Evolutionary conservation across 2,113 vertebrate species (phyloP).

Genomic region (Calyptomena viridis): DNA sequence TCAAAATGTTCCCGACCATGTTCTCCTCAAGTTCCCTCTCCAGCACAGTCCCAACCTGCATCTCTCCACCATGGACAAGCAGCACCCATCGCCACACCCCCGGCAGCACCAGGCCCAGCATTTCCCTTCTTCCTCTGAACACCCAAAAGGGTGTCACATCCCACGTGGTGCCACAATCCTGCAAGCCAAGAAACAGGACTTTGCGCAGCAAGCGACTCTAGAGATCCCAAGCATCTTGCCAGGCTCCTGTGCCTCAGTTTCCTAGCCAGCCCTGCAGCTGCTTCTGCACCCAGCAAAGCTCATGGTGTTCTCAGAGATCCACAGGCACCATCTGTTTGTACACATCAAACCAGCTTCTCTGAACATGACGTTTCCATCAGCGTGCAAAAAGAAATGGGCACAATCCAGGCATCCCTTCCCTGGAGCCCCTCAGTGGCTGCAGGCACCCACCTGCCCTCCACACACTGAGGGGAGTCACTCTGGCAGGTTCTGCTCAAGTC

Average conservation of each 20-base stretch:
- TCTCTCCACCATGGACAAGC: not conserved
- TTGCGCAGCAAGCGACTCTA: not conserved
- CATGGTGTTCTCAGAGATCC: not conserved
- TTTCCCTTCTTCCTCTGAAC: not conserved
- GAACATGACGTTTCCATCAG: accelerated
- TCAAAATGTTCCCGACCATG: accelerated
- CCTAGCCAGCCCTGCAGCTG: not conserved
- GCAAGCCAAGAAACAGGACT: not conserved
- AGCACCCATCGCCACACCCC: not conserved
- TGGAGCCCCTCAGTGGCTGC: accelerated
- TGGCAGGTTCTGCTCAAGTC: not conserved
- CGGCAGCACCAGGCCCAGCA: not conserved
- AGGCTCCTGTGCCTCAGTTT: not conserved
- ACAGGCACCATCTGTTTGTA: not conserved
- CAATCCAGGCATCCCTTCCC: not conserved
- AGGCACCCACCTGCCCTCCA: not conserved
- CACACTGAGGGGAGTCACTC: too few relatives aligned
- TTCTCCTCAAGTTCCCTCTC: not conserved
- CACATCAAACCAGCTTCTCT: not conserved
- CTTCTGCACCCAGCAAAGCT: not conserved
- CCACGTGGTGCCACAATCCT: accelerated
- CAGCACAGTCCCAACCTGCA: not conserved
- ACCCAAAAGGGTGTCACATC: accelerated
- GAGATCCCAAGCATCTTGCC: not conserved
- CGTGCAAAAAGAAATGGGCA: accelerated